Evolutionary conservation across 2,797 vertebrate genomes (phyloP).

Genomic region (Ctenopoma multispine): DNA sequence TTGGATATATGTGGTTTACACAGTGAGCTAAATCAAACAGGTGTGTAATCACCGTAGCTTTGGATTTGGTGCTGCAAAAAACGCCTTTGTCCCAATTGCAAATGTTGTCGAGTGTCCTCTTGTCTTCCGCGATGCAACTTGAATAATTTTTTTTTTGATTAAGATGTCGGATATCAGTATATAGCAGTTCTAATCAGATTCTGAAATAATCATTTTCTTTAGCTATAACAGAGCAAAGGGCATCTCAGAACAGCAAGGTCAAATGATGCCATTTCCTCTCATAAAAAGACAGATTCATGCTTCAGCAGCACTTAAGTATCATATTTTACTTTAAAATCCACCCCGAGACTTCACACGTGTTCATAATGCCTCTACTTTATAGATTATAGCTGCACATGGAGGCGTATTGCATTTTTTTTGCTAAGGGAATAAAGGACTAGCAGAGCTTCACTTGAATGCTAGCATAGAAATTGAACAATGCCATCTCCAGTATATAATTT

Average conservation of each 20-base stretch:
- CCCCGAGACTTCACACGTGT: background rate
- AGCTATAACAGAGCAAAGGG: background rate
- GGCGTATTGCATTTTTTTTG: conserved; percentile 4
- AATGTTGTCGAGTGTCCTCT: background rate
- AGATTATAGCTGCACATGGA: background rate
- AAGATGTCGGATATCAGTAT: background rate
- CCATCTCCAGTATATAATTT: conserved; percentile 25
- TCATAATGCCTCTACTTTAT: conserved; percentile 4
- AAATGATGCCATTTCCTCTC: conserved; percentile 15
- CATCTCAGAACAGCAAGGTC: conserved; percentile 31
- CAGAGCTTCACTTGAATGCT: conserved; percentile 6
- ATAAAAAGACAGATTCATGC: conserved; percentile 26
- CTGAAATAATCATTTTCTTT: background rate
- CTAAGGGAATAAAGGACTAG: background rate
- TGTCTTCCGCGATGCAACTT: background rate
- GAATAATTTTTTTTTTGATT: no score
- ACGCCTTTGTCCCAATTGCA: background rate
- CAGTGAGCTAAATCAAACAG: background rate
- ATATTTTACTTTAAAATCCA: conserved; percentile 26
- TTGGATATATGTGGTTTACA: no score
- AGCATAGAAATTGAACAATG: conserved; percentile 16
- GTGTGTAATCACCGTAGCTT: conserved; percentile 15
- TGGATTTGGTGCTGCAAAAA: background rate
- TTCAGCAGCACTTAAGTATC: conserved; percentile 17
- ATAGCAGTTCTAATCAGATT: background rate